Evolutionary conservation across 2,113 vertebrate genomes (phyloP).

Genomic region (Todiramphus chloris): DNA sequence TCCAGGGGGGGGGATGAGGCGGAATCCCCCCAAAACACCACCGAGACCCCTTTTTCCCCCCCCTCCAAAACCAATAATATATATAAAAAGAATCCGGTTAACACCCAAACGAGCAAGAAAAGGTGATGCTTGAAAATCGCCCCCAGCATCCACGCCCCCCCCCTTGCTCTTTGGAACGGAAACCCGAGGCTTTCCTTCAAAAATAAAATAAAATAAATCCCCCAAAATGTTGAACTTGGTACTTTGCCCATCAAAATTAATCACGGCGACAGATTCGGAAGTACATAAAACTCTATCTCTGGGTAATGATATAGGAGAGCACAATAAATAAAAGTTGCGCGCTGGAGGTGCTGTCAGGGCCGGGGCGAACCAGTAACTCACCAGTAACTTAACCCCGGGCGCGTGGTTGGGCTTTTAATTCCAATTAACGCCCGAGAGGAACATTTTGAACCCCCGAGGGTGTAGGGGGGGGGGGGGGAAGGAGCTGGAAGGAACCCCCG

Average conservation of each 20-base stretch:
- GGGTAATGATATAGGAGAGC: conserved; percentile 72
- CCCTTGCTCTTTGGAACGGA: background rate
- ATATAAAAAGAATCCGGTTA: rapidly evolving
- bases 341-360: conserved; percentile 51
- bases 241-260: conserved; percentile 74
- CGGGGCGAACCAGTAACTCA: conserved; percentile 49
- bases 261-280: conserved; percentile 78
- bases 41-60: background rate
- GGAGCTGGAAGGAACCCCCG: background rate
- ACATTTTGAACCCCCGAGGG: background rate
- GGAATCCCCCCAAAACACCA: background rate
- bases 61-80: background rate
- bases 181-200: background rate
- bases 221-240: conserved; percentile 75
- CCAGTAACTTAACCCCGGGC: conserved; percentile 16
- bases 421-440: conserved; percentile 31
- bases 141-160: background rate
- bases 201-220: background rate
- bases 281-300: conserved; percentile 75
- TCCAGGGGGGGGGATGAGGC: too few species aligned
- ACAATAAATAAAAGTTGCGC: conserved; percentile 75
- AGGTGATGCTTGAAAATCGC: background rate
- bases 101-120: background rate
- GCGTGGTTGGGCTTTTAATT: conserved; percentile 57
- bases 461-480: background rate